phyloP scores from a whole-genome alignment of 2,888 invertebrate genomes.

The Acronicta leporina region DNA sequence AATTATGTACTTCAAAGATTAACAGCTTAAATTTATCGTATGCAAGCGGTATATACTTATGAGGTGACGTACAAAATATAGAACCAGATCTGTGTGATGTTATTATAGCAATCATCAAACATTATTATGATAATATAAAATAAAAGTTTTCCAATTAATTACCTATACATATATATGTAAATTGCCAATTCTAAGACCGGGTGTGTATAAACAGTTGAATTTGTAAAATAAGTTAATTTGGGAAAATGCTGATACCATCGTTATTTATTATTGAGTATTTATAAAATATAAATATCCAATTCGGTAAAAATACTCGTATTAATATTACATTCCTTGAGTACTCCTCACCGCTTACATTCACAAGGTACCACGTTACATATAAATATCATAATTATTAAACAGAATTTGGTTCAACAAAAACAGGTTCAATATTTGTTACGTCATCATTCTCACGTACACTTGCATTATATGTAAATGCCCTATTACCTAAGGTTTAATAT shows the following conservation, averaged over 20 bases:
- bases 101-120: too few species aligned
- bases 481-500: slow-evolving; percentile 47
- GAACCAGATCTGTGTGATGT: slow-evolving; percentile 10
- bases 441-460: slow-evolving; percentile 36
- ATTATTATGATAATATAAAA: too few species aligned
- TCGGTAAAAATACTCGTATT: too few species aligned
- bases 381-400: slow-evolving; percentile 13
- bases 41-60: slow-evolving; percentile 9
- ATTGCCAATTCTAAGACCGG: too few species aligned
- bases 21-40: slow-evolving; percentile 5
- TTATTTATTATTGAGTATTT: too few species aligned
- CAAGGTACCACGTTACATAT: neutral
- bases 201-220: too few species aligned
- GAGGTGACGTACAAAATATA: slow-evolving; percentile 7
- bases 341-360: neutral
- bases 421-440: slow-evolving; percentile 29
- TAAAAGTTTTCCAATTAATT: too few species aligned
- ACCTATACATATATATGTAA: too few species aligned
- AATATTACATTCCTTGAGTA: neutral
- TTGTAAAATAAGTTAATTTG: too few species aligned
- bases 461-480: slow-evolving; percentile 39
- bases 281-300: too few species aligned
- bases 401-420: slow-evolving; percentile 19
- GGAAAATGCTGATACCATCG: too few species aligned
- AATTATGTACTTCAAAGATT: too few species aligned